Base-by-base conservation (phyloP, 2,113 vertebrate genomes). In the Barnardius zonarius region DNA sequence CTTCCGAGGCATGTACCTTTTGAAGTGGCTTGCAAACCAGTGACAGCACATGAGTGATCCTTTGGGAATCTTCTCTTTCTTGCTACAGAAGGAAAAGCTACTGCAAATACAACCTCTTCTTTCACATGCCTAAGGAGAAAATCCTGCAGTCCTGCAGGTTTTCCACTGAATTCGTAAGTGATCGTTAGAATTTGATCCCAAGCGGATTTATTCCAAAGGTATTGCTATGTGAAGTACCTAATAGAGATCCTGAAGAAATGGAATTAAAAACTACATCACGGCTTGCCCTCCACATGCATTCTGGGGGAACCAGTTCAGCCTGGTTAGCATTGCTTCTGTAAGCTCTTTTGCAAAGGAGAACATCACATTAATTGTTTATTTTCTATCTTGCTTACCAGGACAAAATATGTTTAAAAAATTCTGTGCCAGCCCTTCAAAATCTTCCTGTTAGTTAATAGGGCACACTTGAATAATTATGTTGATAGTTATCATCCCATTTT, bases 401-500 rank as follows among this genome's bases (percentile, higher is more conserved):
- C 70, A 64, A 66, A 62, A 74, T 11, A 9, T 2, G 1, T 59
- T 91, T 67, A 28, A 79, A 90, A 88, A 83, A 54, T 70, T 67
- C 43, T 64, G 11, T 62, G 35, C 39, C 78, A 64, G 44, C 14
- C 43, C 33, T 95, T 93, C 62, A 86, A 83, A 75, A 70, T 81
- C 68, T 46, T 87, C 33, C 10, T 81, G 55, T 54, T 91, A 76
- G 49, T 83, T 96, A 77, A 92, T n/a, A 88, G 83, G 51, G 27
- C 18, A 62, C n/a, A 57, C 55, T 81, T 92, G 83, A 93, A 83
- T 92, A 90, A 92, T 94, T 73, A 54, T 81, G 49, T 89, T 93
- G 84, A 81, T 88, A 86, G 43, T 63, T 92, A 39, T 68, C 55
- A 51, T 82, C 74, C 61, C 81, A 0, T 90, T 93, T 90, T 95